Conservation (phyloP, 2,113 vertebrate species). For the Neogobius melanostomus region DNA sequence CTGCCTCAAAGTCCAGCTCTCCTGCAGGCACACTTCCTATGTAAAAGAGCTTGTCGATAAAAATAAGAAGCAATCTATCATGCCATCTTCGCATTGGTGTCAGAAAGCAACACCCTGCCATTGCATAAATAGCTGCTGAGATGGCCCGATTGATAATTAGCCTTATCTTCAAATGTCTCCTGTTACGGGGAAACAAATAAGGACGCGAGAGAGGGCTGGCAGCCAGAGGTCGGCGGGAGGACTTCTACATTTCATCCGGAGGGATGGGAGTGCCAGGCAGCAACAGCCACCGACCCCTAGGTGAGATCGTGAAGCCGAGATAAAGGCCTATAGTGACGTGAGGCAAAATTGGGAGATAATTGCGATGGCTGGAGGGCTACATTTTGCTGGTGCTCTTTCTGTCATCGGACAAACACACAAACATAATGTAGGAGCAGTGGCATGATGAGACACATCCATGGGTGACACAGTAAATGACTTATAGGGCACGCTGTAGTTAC, state of each 20-base stretch:
- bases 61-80: conserved; percentile 40
- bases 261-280: conserved; percentile 62
- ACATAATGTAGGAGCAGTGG: conserved; percentile 27
- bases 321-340: conserved; percentile 69
- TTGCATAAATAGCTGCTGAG: conserved; percentile 70
- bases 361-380: conserved; percentile 70
- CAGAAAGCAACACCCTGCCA: conserved; percentile 55
- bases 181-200: conserved; percentile 73
- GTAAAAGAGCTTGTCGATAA: conserved; percentile 15
- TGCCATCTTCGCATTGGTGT: conserved; percentile 47
- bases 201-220: conserved; percentile 45
- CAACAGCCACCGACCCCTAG: conserved; percentile 68
- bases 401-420: conserved; percentile 40
- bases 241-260: conserved; percentile 74
- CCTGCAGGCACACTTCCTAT: conserved; percentile 12
- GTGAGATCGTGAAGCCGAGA: conserved; percentile 75
- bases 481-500: not conserved
- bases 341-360: conserved; percentile 78
- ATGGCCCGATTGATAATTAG: conserved; percentile 53
- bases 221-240: conserved; percentile 71
- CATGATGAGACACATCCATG: conserved; percentile 40
- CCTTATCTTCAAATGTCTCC: conserved; percentile 72
- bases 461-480: conserved; percentile 29
- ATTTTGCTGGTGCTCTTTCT: conserved; percentile 56
- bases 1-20: conserved; percentile 6